Percentiles rank a stretch among this genome's conserved stretches.
Evolutionary conservation across 1,140 invertebrate genomes (phyloP).

Genomic region (Papilio helenus): DNA sequence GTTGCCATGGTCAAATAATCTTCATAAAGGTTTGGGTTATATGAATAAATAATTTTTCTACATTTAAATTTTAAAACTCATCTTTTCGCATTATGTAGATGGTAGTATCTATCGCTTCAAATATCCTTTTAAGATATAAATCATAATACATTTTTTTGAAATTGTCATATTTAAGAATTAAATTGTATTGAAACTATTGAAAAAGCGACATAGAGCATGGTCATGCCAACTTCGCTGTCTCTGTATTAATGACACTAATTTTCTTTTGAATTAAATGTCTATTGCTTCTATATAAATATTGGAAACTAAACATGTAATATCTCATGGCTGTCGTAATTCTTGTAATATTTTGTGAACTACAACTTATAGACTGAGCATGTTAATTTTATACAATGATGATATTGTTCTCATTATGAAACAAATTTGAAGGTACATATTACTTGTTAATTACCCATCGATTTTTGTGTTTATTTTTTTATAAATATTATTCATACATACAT

Average conservation of each 20-base stretch:
- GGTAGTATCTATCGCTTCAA: background rate
- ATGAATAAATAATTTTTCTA: background rate
- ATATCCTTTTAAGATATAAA: background rate
- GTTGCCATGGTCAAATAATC: conserved; percentile 40
- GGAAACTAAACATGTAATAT: background rate
- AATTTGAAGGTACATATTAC: background rate
- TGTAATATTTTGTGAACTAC: background rate
- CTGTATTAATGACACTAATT: too few relatives aligned
- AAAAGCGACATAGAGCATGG: background rate
- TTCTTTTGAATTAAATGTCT: too few relatives aligned
- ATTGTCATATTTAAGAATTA: background rate
- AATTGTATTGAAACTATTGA: background rate
- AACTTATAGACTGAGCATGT: background rate
- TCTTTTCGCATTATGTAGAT: background rate
- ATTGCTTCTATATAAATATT: too few relatives aligned
- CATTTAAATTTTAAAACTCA: conserved; percentile 13
- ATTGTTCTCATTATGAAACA: background rate
- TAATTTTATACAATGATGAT: background rate
- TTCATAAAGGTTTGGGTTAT: conserved; percentile 25
- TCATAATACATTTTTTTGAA: background rate
- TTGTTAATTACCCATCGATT: background rate
- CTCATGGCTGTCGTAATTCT: background rate
- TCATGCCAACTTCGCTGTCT: too few relatives aligned
- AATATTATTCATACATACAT: too few relatives aligned
- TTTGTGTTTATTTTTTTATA: background rate